Conservation (phyloP, 1,140 invertebrate species). For the Drosophila kanapiae region DNA sequence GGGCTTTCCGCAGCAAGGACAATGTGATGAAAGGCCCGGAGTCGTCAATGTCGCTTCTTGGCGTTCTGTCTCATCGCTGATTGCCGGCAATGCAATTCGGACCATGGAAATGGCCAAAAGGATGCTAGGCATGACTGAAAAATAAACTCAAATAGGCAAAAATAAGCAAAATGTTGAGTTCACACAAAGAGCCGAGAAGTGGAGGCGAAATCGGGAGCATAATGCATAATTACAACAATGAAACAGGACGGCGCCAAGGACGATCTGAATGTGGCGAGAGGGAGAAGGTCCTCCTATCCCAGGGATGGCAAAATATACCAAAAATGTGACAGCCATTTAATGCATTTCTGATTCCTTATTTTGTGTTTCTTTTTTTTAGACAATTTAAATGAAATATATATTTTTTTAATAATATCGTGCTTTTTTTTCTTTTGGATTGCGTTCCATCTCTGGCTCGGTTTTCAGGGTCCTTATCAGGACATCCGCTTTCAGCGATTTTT, state of each 20-base stretch:
- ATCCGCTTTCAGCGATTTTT: slow-evolving; percentile 82
- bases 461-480: slow-evolving; percentile 72
- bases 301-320: neutral
- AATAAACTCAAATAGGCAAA: slow-evolving; percentile 12
- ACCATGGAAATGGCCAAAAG: slow-evolving; percentile 34
- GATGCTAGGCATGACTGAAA: neutral
- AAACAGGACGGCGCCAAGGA: slow-evolving; percentile 57
- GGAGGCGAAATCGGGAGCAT: slow-evolving; percentile 43
- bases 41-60: slow-evolving; percentile 53
- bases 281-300: neutral
- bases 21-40: slow-evolving; percentile 17
- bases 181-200: slow-evolving; percentile 13
- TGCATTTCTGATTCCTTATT: too few species aligned
- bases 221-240: slow-evolving; percentile 81
- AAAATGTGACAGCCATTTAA: neutral
- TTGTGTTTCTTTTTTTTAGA: neutral
- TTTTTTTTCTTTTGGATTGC: neutral
- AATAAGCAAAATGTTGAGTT: slow-evolving; percentile 10
- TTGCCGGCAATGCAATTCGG: slow-evolving; percentile 42
- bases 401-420: neutral
- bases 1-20: neutral
- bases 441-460: slow-evolving; percentile 12
- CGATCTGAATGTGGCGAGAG: slow-evolving; percentile 49
- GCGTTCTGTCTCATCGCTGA: slow-evolving; percentile 8
- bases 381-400: neutral